Base-by-base conservation (phyloP, 2,888 invertebrate genomes). In the Tetanocera ferruginea region DNA sequence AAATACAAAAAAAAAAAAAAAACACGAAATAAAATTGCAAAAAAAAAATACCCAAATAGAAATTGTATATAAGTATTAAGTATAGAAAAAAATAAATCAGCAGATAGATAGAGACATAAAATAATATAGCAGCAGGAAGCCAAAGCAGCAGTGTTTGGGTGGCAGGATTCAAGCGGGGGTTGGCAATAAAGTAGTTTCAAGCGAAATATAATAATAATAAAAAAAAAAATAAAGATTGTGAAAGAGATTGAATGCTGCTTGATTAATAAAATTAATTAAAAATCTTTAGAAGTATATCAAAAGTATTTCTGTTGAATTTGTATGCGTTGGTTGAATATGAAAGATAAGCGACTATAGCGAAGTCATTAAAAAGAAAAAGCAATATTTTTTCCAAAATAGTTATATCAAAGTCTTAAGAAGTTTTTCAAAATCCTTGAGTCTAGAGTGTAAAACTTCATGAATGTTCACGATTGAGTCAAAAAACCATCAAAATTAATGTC, bases 21-120 rank as follows among this genome's bases (percentile, higher is more conserved):
- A n/a, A n/a, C n/a, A n/a, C n/a, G n/a, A n/a, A n/a, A n/a, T n/a
- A n/a, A n/a, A n/a, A n/a, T n/a, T n/a, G n/a, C n/a, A n/a, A n/a
- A n/a, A n/a, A n/a, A 52, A 52, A 74, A 31, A 66, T 66, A 74
- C 8, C 23, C 55, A 23, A 34, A 43, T 17, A 51, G 23, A 23
- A 51, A 34, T 23, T 43, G 43, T 51, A 51, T 70, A 52, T 23
- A 28, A 51, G n/a, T 14, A 23, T 19, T 28, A 70, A 23, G 5
- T 23, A 70, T 51, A 51, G 51, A 28, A 28, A 43, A 49, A 62
- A 28, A 23, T 8, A 57, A 73, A 49, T 73, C 73, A 17, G 25
- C 49, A 64, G 52, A 52, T 64, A 64, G 62, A 64, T 66, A 66
- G 64, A 66, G 51, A 74, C 74, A 74, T 74, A 64, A 64, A 64